These are phyloP conservation scores for Climacteris rufus DNA, from an alignment of 2,113 vertebrate genomes.

Conservation along the genomic window DNA sequence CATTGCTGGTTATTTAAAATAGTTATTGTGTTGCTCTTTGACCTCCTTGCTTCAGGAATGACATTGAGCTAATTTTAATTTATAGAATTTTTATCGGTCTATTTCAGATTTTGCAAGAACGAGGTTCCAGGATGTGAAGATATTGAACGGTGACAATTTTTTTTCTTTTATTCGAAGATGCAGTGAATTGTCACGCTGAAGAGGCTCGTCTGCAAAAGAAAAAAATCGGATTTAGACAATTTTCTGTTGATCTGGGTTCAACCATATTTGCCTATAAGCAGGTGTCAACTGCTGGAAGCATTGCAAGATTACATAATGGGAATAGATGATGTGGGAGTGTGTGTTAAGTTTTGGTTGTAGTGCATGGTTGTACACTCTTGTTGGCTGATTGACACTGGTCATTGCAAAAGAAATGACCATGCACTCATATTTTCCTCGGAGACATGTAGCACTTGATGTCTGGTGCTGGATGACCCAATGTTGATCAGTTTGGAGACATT, in stretches of 20 bases:
- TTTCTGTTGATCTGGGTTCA: conserved; percentile 69
- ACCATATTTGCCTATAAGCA: conserved; percentile 65
- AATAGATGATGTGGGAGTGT: conserved; percentile 25
- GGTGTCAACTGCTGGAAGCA: conserved; percentile 47
- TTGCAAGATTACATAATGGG: conserved; percentile 16
- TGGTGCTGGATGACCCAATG: conserved; percentile 44
- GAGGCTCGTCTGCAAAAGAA: conserved; percentile 72
- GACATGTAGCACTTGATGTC: conserved; percentile 46
- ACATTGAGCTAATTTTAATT: not conserved
- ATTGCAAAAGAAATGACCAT: conserved; percentile 27
- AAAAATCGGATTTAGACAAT: conserved; percentile 72
- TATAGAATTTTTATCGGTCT: conserved; percentile 1
- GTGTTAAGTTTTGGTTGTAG: conserved; percentile 46
- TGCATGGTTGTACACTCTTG: conserved; percentile 25
- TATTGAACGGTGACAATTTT: conserved; percentile 64
- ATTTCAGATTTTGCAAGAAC: conserved; percentile 94
- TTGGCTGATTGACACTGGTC: conserved; percentile 15
- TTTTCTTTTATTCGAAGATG: conserved; percentile 68
- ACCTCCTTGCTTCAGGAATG: not conserved
- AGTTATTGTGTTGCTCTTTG: not conserved
- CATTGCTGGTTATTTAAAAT: not conserved
- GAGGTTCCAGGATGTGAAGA: conserved; percentile 95
- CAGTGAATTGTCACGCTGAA: conserved; percentile 76
- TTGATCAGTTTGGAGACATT: conserved; percentile 8
- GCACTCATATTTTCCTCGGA: conserved; percentile 11